Conservation (phyloP, 53 echinoderm and acorn worm genomes). For the Apostichopus leukothele region DNA sequence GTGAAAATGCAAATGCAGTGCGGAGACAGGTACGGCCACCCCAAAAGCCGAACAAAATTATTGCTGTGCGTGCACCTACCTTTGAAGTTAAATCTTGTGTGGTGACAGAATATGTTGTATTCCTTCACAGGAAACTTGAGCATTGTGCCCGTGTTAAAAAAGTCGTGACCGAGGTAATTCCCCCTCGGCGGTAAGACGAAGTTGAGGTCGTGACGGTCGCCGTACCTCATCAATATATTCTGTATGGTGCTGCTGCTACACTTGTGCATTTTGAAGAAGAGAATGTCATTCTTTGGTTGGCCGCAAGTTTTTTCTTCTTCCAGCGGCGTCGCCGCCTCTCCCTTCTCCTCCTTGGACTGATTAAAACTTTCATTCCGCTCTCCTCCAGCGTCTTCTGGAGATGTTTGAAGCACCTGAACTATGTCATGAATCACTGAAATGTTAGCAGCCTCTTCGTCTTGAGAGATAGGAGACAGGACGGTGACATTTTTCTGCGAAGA, state of each 20-base stretch:
- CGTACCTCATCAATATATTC: constrained; percentile 88
- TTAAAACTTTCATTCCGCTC: too few species aligned
- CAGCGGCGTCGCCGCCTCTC: too few species aligned
- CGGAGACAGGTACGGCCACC: too few species aligned
- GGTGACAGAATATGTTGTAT: constrained; percentile 77
- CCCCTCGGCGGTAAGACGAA: constrained; percentile 82
- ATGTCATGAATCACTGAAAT: too few species aligned
- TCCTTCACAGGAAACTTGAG: constrained; percentile 62
- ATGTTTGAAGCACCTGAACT: too few species aligned
- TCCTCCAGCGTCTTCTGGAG: too few species aligned
- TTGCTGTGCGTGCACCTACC: too few species aligned
- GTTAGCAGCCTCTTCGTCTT: too few species aligned
- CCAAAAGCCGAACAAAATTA: too few species aligned
- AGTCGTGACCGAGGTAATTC: constrained; percentile 73
- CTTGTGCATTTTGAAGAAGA: constrained; percentile 94
- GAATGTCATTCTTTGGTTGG: constrained; percentile 55
- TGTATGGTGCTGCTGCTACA: constrained; percentile 91
- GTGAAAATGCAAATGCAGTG: too few species aligned
- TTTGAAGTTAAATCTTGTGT: constrained; percentile 62
- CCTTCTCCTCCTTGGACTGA: too few species aligned
- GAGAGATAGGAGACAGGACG: background rate
- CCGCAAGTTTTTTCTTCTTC: background rate
- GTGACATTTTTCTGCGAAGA: background rate
- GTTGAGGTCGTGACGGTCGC: constrained; percentile 67
- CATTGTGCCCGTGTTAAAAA: constrained; percentile 55